Evolutionary conservation across 2,113 vertebrate genomes (phyloP).

Genomic region (Hippolais icterina): DNA sequence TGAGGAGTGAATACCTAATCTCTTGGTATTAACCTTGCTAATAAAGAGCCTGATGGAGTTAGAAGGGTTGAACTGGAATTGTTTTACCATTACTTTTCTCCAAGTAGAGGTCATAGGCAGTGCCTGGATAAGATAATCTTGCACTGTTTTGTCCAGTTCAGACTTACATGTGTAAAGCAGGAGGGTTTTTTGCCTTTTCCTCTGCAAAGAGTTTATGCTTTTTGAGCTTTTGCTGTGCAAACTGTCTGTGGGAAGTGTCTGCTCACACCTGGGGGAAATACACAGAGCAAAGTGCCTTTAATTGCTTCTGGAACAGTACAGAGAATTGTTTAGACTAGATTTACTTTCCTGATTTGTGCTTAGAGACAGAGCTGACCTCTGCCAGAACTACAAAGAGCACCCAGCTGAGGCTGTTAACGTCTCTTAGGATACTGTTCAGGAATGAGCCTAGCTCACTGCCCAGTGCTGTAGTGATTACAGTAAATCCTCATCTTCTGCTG

Average conservation of each 20-base stretch:
- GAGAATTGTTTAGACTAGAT: constrained; percentile 65
- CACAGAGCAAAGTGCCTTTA: constrained; percentile 57
- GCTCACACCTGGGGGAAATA: constrained; percentile 57
- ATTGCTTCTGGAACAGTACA: constrained; percentile 58
- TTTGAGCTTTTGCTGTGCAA: constrained; percentile 16
- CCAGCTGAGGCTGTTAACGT: constrained; percentile 59
- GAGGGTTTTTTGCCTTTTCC: background rate
- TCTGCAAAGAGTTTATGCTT: background rate
- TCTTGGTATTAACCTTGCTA: background rate
- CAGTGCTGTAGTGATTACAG: constrained; percentile 43
- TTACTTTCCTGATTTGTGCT: constrained; percentile 62
- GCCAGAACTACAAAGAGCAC: constrained; percentile 62
- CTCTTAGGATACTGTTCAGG: constrained; percentile 65
- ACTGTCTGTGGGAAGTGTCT: constrained; percentile 37
- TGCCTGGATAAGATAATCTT: background rate
- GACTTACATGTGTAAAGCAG: background rate
- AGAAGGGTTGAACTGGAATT: background rate
- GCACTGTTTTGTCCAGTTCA: background rate
- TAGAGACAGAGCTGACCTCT: constrained; percentile 62
- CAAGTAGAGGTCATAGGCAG: background rate
- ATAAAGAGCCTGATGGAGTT: background rate
- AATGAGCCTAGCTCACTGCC: constrained; percentile 29
- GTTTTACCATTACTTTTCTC: background rate
- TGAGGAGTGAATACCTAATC: background rate
- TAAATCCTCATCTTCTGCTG: constrained; percentile 66